A percentile compares a stretch with the other conserved stretches of the same genome.
Evolutionary conservation across 2,113 vertebrate genomes (phyloP).

Genomic region (Naja naja): DNA sequence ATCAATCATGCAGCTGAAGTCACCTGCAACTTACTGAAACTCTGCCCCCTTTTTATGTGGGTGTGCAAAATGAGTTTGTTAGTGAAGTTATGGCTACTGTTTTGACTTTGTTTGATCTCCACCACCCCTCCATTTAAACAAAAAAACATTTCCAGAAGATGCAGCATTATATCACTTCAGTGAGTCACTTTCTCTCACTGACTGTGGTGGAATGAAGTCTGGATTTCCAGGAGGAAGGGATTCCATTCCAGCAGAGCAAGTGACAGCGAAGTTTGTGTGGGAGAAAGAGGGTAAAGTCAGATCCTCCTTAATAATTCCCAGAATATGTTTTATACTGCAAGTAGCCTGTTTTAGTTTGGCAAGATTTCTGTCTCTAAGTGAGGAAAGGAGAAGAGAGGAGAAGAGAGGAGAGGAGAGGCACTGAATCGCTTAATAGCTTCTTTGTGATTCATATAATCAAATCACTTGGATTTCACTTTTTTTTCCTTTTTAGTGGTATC

Average conservation of each 20-base stretch:
- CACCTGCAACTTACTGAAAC: no score
- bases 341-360: no score
- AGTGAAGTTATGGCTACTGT: neutral
- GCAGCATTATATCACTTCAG: neutral
- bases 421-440: neutral
- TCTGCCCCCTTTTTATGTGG: neutral
- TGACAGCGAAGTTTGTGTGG: no score
- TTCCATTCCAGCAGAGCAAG: no score
- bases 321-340: no score
- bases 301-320: no score
- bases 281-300: no score
- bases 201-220: neutral
- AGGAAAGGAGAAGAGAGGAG: no score
- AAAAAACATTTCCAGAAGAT: neutral
- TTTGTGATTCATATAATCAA: neutral
- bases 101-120: neutral
- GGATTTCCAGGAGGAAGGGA: no score
- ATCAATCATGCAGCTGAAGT: no score
- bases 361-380: no score
- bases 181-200: neutral
- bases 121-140: neutral
- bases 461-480: neutral
- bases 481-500: neutral
- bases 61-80: neutral
- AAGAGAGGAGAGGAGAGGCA: no score